A percentile compares a stretch with the other conserved stretches of the same genome.
phyloP scores from a whole-genome alignment of 2,888 invertebrate species.

The Encarsia formosa region DNA sequence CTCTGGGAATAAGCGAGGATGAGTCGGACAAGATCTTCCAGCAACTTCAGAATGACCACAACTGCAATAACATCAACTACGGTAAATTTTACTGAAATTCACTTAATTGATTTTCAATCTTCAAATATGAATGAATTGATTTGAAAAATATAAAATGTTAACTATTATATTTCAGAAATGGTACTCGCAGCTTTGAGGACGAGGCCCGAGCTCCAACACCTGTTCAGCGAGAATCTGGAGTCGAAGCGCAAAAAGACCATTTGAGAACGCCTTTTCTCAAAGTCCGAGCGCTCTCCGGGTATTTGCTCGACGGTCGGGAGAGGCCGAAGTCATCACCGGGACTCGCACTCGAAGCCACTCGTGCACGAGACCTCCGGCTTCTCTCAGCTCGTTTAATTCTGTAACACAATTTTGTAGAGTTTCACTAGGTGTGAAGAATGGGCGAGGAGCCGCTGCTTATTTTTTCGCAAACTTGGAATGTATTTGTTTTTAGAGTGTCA shows the following conservation, averaged over 20 bases:
- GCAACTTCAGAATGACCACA: constrained; percentile 36
- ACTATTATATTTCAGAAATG: constrained; percentile 7
- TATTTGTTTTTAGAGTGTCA: too few relatives aligned
- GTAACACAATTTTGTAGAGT: too few relatives aligned
- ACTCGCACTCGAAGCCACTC: constrained; percentile 33
- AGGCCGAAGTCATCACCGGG: constrained; percentile 28
- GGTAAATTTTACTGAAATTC: too few relatives aligned
- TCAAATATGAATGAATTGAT: too few relatives aligned
- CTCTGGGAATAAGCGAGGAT: constrained; percentile 40
- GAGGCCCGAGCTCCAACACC: constrained; percentile 58
- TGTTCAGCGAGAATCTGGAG: constrained; percentile 51
- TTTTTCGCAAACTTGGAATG: too few relatives aligned
- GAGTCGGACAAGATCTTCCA: constrained; percentile 45
- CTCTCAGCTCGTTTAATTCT: constrained; percentile 21
- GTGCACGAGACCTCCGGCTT: constrained; percentile 21
- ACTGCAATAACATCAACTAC: constrained; percentile 32
- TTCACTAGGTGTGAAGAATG: too few relatives aligned
- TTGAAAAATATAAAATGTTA: too few relatives aligned
- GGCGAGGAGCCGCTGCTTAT: too few relatives aligned
- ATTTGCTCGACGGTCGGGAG: neutral
- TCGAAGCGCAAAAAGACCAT: constrained; percentile 44
- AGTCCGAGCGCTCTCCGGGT: constrained; percentile 32
- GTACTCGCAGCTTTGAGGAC: constrained; percentile 56
- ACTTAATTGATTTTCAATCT: too few relatives aligned
- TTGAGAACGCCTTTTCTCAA: constrained; percentile 44